phyloP scores from a whole-genome alignment of 2,888 invertebrate genomes.

The Calameuta filiformis region DNA sequence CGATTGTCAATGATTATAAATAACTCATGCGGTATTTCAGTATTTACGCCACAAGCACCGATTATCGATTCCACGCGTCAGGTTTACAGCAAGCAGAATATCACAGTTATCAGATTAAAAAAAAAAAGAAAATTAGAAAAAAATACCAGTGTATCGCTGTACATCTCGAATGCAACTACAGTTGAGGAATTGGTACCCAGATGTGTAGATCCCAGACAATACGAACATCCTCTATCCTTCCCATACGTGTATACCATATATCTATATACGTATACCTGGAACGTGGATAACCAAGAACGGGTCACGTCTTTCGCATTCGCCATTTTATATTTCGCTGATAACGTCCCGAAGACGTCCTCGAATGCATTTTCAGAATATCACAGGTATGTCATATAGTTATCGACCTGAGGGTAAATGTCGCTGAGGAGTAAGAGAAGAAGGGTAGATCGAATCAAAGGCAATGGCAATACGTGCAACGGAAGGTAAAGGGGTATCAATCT shows the following conservation, averaged over 20 bases:
- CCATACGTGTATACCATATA: background rate
- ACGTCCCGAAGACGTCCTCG: background rate
- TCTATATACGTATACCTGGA: background rate
- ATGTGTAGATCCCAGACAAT: background rate
- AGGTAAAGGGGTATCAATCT: constrained; percentile 40
- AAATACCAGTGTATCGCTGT: background rate
- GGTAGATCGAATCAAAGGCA: constrained; percentile 6
- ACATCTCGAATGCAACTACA: background rate
- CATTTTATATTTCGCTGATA: background rate
- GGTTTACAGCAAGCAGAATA: no score
- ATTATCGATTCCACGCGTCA: background rate
- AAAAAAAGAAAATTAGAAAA: background rate
- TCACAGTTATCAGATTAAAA: no score
- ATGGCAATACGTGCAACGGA: constrained; percentile 9
- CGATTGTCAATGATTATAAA: background rate
- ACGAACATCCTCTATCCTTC: background rate
- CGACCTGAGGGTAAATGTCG: background rate
- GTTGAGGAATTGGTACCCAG: background rate
- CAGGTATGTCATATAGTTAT: background rate
- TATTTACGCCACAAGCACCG: background rate
- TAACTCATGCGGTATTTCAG: background rate
- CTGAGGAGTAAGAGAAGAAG: background rate
- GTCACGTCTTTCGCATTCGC: background rate
- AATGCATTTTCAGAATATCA: background rate
- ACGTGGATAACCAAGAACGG: background rate